These are phyloP conservation scores for Mungos mungo DNA, from an alignment of 2,113 vertebrate genomes.

Conservation along the genomic window DNA sequence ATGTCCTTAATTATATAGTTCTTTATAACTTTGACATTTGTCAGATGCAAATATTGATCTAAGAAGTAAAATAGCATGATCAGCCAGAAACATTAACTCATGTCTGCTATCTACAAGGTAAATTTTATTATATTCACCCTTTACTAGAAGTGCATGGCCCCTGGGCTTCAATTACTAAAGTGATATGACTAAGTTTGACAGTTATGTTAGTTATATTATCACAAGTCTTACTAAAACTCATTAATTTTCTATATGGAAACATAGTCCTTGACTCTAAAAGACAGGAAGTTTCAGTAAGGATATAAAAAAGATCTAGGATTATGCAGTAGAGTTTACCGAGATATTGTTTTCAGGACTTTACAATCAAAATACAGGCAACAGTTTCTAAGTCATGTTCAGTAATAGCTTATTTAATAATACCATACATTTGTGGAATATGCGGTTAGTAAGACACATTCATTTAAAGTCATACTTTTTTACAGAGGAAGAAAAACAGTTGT, in stretches of 20 bases:
- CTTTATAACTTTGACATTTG: background rate
- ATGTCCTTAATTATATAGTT: conserved; percentile 4
- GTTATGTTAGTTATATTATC: background rate
- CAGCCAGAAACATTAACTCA: background rate
- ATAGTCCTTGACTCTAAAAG: background rate
- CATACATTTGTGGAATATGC: background rate
- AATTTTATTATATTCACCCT: conserved; percentile 1
- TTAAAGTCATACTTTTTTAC: background rate
- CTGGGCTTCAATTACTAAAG: conserved; percentile 41
- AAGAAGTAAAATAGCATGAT: conserved; percentile 3
- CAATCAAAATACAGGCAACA: background rate
- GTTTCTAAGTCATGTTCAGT: background rate
- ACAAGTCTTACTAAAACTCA: background rate
- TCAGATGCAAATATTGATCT: conserved; percentile 39
- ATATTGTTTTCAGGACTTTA: background rate
- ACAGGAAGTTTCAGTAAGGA: background rate
- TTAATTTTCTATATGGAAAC: conserved; percentile 14
- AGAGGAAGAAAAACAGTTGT: background rate
- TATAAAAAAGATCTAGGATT: conserved; percentile 12
- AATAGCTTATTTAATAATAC: conserved; percentile 16
- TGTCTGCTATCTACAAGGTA: background rate
- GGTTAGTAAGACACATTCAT: background rate
- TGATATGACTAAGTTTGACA: conserved; percentile 31
- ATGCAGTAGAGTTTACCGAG: background rate
- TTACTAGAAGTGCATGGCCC: background rate